Conservation (phyloP, 2,797 vertebrate genomes). For the Lagorchestes hirsutus region DNA sequence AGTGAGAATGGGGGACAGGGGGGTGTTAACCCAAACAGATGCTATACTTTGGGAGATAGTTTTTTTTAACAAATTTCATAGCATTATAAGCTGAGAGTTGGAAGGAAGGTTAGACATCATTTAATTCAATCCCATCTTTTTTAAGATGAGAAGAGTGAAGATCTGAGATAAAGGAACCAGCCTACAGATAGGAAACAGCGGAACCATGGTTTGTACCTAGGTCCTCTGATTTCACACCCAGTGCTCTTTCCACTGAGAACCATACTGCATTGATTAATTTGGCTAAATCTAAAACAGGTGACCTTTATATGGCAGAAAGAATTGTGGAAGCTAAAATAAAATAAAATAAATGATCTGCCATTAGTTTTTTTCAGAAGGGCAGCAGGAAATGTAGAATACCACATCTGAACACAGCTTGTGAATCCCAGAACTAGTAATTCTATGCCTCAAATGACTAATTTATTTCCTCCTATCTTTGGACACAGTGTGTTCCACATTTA, state of each 20-base stretch:
- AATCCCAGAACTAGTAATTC: conserved; percentile 22
- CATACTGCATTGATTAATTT: neutral
- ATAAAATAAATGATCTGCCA: neutral
- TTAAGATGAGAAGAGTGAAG: neutral
- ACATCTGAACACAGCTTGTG: conserved; percentile 37
- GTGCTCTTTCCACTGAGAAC: neutral
- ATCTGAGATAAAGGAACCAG: neutral
- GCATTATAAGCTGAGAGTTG: neutral
- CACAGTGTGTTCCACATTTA: conserved; percentile 60
- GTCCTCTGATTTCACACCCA: neutral
- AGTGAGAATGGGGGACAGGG: neutral
- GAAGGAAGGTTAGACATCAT: neutral
- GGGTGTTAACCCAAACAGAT: neutral
- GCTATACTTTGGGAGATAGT: neutral
- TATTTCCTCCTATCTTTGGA: conserved; percentile 46
- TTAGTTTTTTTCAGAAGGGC: conserved; percentile 23
- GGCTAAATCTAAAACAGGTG: neutral
- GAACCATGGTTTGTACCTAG: neutral
- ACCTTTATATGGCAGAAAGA: neutral
- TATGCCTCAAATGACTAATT: conserved; percentile 1
- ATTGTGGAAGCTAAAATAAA: neutral
- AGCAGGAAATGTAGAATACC: neutral
- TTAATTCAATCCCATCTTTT: neutral
- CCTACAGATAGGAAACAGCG: neutral
- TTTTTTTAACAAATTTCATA: neutral